phyloP scores from a whole-genome alignment of 2,113 vertebrate species.

The Elephantulus edwardii region DNA sequence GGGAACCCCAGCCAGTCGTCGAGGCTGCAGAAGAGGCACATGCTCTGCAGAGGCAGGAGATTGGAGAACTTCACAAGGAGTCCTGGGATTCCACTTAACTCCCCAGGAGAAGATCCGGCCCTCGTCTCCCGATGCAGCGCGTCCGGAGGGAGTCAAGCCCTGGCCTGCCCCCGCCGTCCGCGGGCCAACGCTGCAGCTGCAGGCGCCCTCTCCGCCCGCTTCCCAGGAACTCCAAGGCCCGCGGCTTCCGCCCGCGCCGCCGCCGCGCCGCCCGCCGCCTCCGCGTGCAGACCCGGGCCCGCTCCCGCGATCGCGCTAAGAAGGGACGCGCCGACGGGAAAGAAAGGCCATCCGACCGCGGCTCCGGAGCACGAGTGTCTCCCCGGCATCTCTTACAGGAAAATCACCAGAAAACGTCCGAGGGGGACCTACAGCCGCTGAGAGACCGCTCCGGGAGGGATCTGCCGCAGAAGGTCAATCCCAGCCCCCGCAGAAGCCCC shows the following conservation, averaged over 20 bases:
- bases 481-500: background rate
- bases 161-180: background rate
- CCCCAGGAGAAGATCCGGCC: background rate
- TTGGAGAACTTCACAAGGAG: background rate
- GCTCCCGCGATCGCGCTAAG: background rate
- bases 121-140: background rate
- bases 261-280: background rate
- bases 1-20: background rate
- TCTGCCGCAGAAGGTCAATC: background rate
- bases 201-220: background rate
- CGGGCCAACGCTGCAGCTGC: no score
- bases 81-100: background rate
- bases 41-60: background rate
- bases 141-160: background rate
- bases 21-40: background rate
- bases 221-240: background rate
- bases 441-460: background rate
- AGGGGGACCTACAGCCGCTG: background rate
- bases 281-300: background rate
- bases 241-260: background rate
- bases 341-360: background rate
- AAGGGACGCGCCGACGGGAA: background rate
- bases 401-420: background rate
- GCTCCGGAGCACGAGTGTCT: background rate
- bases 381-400: background rate